Percentiles rank a stretch among this genome's conserved stretches.
Conservation (phyloP, 2,888 invertebrate genomes). For the Apotomis capreana region DNA sequence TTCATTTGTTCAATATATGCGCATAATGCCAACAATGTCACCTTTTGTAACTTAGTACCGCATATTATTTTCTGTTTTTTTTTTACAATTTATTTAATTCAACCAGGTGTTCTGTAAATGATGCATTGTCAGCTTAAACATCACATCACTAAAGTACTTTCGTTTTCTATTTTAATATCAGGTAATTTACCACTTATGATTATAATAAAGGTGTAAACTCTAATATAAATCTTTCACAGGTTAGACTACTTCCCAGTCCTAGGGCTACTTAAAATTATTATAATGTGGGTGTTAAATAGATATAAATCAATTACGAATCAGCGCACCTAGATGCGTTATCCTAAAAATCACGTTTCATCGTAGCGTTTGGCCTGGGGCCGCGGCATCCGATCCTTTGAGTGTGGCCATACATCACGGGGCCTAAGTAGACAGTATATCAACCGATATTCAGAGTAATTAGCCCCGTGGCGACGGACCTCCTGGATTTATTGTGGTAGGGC, state of each 20-base stretch:
- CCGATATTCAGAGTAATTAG: conserved; percentile 81
- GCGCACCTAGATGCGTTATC: conserved; percentile 55
- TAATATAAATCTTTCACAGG: conserved; percentile 18
- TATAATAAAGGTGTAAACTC: conserved; percentile 10
- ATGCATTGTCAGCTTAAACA: no score
- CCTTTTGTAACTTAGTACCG: no score
- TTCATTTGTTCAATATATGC: no score
- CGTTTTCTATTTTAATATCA: neutral
- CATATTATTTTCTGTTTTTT: no score
- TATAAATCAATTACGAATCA: conserved; percentile 39
- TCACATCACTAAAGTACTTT: neutral
- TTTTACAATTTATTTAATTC: no score
- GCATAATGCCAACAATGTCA: no score
- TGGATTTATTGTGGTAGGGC: conserved; percentile 80
- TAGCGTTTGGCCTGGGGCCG: conserved; percentile 62
- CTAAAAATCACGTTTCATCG: conserved; percentile 81
- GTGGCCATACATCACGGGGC: conserved; percentile 77
- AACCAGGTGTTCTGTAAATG: no score
- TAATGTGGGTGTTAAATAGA: conserved; percentile 24
- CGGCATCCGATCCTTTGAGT: conserved; percentile 80
- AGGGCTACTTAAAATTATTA: conserved; percentile 16
- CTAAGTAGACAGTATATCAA: conserved; percentile 84
- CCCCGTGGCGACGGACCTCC: conserved; percentile 80
- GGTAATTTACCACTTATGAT: neutral
- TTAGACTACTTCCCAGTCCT: conserved; percentile 1